phyloP scores from a whole-genome alignment of 2,888 invertebrate species.

The Nysson spinosus region DNA sequence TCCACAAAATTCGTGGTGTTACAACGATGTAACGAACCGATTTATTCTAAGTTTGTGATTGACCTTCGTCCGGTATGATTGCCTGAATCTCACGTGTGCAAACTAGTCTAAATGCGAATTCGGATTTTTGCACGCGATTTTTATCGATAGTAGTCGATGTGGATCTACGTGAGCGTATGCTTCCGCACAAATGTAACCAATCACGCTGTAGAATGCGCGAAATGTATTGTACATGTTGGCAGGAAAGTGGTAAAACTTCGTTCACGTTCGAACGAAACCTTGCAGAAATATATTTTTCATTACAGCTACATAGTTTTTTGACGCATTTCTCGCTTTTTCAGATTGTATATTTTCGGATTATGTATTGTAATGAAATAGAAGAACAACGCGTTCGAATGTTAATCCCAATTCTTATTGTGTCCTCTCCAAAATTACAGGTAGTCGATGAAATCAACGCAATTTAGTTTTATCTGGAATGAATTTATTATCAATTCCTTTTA shows the following conservation, averaged over 20 bases:
- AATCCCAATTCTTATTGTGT: neutral
- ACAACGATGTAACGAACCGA: too few species aligned
- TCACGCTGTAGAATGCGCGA: slow-evolving; percentile 40
- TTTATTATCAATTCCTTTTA: too few species aligned
- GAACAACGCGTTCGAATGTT: slow-evolving; percentile 9
- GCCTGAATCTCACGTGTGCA: slow-evolving; percentile 46
- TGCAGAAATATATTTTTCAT: slow-evolving; percentile 38
- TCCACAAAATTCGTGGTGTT: too few species aligned
- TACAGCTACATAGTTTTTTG: slow-evolving; percentile 53
- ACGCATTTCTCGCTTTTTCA: slow-evolving; percentile 49
- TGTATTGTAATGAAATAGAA: slow-evolving; percentile 41
- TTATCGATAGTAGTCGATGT: slow-evolving; percentile 37
- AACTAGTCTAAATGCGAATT: slow-evolving; percentile 45
- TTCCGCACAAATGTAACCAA: slow-evolving; percentile 40
- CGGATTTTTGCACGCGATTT: slow-evolving; percentile 17
- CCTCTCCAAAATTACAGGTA: too few species aligned
- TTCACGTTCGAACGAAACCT: slow-evolving; percentile 6
- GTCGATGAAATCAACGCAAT: too few species aligned
- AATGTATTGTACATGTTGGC: slow-evolving; percentile 8
- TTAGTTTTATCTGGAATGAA: too few species aligned
- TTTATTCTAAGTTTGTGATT: too few species aligned
- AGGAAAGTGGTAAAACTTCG: slow-evolving; percentile 13
- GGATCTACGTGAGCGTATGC: slow-evolving; percentile 18
- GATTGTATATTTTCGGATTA: slow-evolving; percentile 47
- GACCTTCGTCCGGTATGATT: neutral